phyloP scores from a whole-genome alignment of 2,113 vertebrate species.

The Atrichornis clamosus region DNA sequence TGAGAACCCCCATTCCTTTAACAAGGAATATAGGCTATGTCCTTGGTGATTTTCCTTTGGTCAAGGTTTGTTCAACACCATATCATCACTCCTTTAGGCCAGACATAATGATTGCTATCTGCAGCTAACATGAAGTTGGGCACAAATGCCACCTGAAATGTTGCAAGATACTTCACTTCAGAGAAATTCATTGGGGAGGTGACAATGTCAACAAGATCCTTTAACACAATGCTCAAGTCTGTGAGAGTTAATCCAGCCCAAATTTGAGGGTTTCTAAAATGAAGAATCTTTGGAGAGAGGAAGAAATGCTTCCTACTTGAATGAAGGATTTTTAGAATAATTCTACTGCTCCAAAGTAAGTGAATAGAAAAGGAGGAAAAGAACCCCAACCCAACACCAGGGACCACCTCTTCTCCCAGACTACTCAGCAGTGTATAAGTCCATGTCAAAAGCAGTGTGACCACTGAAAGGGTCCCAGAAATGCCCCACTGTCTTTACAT shows the following conservation, averaged over 20 bases:
- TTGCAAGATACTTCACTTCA: neutral
- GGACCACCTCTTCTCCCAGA: neutral
- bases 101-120: neutral
- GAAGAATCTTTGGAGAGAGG: neutral
- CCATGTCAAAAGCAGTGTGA: neutral
- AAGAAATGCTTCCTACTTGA: neutral
- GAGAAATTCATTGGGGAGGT: neutral
- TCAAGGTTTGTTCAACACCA: neutral
- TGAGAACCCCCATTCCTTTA: neutral
- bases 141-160: neutral
- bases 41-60: neutral
- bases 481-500: neutral
- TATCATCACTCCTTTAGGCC: neutral
- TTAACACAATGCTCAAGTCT: neutral
- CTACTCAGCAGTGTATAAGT: neutral
- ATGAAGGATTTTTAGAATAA: neutral
- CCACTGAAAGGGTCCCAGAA: neutral
- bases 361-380: neutral
- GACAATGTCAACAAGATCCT: neutral
- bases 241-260: neutral
- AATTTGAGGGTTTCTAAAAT: neutral
- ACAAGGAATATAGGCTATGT: neutral
- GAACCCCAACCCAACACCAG: fast-evolving
- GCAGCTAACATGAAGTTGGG: neutral
- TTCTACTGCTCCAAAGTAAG: fast-evolving